These are phyloP conservation scores for Copidosoma aretas DNA, from an alignment of 2,888 invertebrate genomes.

Conservation along the genomic window DNA sequence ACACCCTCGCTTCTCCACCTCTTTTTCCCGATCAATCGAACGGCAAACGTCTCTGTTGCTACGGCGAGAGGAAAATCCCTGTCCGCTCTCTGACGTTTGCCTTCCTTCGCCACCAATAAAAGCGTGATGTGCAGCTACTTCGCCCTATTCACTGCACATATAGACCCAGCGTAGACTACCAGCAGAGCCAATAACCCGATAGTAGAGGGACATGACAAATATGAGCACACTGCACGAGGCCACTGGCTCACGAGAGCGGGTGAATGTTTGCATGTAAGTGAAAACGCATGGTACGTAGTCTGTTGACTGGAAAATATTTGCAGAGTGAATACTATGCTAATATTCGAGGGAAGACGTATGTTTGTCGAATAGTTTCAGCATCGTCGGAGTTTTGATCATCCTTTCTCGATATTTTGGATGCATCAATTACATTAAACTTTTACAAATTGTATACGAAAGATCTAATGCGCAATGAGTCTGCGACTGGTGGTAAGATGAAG, in stretches of 20 bases:
- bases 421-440: no score
- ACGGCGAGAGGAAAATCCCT: conserved; percentile 5
- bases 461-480: no score
- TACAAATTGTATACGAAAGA: no score
- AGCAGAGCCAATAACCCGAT: conserved; percentile 12
- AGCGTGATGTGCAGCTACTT: background rate
- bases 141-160: no score
- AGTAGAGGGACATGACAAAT: background rate
- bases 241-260: background rate
- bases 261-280: conserved; percentile 1
- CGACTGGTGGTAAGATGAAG: no score
- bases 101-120: conserved; percentile 12
- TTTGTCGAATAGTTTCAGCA: no score
- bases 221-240: background rate
- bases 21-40: conserved; percentile 21
- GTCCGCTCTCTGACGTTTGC: background rate
- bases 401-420: no score
- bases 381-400: no score
- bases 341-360: no score
- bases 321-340: no score
- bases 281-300: background rate
- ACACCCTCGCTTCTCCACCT: no score
- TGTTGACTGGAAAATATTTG: background rate
- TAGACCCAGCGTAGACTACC: no score
- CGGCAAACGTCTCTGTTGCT: conserved; percentile 16